Evolutionary conservation across 2,113 vertebrate genomes (phyloP), one percentile per base, ranked within the genome.

Genomic region (Paracanthobrama guichenoti): DNA sequence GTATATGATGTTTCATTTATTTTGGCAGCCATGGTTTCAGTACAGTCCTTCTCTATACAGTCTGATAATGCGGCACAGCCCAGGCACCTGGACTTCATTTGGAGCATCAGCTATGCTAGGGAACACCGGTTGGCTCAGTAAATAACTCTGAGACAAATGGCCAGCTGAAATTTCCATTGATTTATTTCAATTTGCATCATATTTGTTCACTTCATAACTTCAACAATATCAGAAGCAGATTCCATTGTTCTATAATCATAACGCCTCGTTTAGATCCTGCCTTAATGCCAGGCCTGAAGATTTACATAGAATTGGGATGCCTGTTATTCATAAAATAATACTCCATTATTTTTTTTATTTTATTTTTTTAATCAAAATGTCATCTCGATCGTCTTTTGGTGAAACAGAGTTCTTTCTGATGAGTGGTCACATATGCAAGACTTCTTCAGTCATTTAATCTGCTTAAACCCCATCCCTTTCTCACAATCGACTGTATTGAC

Each of bases 51-150:
- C 87, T 88, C 69, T 84, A 85, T 59, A 22, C 87, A 89, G 92
- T 62, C 62, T 84, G 86, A 91, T 87, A 82, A 87, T 66, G 24
- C 57, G 57, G 20, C 50, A 60, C 73, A 79, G 87, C 62, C 79
- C 73, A 78, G 72, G 75, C 92, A 91, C 88, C 89, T 94, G 91
- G 91, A 57, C 87, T 90, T 90, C 69, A 94, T 93, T 92, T 89
- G 69, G 69, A 79, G 60, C 72, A 76, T 81, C 64, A 77, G 76
- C 84, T 86, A 77, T 20, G 39, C 78, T 77, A 66, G 71, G 74
- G 81, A 85, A 69, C 46, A 24, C 84, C 81, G 77, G 69, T 57
- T 69, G 84, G 74, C 75, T 83, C 73, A 79, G 57, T 77, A 77
- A 78, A 53, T 82, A 81, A 26, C 64, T 84, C 64, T 44, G 79